A percentile compares a stretch with the other conserved stretches of the same genome.
phyloP scores from a whole-genome alignment of 53 echinoderm and acorn worm species.

The Holothuria leucospilota region DNA sequence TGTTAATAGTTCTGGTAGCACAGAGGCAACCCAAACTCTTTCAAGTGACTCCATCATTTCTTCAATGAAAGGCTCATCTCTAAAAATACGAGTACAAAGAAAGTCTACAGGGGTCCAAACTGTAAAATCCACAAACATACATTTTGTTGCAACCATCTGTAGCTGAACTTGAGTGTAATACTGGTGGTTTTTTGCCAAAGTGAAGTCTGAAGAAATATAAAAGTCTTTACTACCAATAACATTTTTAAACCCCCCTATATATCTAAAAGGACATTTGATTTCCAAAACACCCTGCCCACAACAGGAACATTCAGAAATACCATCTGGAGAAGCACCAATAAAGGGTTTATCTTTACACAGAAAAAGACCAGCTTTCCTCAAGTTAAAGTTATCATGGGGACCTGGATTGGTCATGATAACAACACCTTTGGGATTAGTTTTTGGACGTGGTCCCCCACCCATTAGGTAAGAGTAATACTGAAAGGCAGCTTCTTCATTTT shows the following conservation, averaged over 20 bases:
- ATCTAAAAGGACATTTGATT: conserved; percentile 1
- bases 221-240: not conserved
- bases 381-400: not conserved
- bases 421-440: too few species aligned
- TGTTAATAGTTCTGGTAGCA: not conserved
- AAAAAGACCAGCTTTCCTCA: not conserved
- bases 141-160: not conserved
- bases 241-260: not conserved
- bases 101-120: not conserved
- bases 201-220: not conserved
- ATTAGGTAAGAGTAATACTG: too few species aligned
- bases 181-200: not conserved
- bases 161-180: conserved; percentile 22
- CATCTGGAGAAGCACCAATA: not conserved
- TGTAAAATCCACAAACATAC: not conserved
- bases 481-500: too few species aligned
- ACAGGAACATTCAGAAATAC: not conserved
- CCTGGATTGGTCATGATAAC: too few species aligned
- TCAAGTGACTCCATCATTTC: not conserved
- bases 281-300: not conserved
- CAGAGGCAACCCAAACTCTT: not conserved
- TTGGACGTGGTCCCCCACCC: too few species aligned
- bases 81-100: not conserved
- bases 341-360: not conserved
- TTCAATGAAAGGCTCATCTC: not conserved